Base-by-base conservation (phyloP, 1,140 invertebrate species). In the Coelopa frigida region DNA sequence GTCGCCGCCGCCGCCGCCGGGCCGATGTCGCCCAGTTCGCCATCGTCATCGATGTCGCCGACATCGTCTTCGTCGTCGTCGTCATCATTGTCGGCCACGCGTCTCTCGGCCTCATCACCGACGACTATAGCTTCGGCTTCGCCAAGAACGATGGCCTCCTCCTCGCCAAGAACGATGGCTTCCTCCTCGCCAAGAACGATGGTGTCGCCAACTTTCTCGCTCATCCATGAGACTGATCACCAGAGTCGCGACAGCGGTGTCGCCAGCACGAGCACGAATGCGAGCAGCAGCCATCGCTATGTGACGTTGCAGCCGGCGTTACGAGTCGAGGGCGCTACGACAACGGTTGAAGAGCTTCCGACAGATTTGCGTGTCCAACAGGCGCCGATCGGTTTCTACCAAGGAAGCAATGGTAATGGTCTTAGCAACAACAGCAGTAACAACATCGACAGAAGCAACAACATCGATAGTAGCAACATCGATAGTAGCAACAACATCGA, bases 291-390 rank as follows among this genome's bases (percentile, higher is more conserved):
- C 21, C 14, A 24, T 21, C 48, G 46, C 31, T 22, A 21, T 15
- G 31, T n/a, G 32, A 18, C 2, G 31, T 51, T 3, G 44, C 48
- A 37, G 50, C 39, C 32, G 44, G 31, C 35, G 40, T 31, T 11
- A 20, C 33, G 24, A 42, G 40, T 20, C 40, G 33, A n/a, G 17
- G 22, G 11, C 23, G 41, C 5, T 18, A 32, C 26, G 23, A 21
- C 51, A 3, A 57, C 45, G 32, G 24, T 33, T 10, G 61, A 65
- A 49, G 62, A 66, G 36, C 24, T 65, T 44, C 62, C 62, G 24
- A 66, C 62, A n/a, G 62, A 66, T 46, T 44, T 66, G 24, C 65
- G 62, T 52, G 59, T 61, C 48, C 57, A 60, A 6, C 59, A 59
- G 45, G 33, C 17, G 8, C 45, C n/a, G n/a, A n/a, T n/a, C n/a